These are phyloP conservation scores for Cuculus canorus DNA, from an alignment of 2,797 vertebrate species.

Conservation along the genomic window DNA sequence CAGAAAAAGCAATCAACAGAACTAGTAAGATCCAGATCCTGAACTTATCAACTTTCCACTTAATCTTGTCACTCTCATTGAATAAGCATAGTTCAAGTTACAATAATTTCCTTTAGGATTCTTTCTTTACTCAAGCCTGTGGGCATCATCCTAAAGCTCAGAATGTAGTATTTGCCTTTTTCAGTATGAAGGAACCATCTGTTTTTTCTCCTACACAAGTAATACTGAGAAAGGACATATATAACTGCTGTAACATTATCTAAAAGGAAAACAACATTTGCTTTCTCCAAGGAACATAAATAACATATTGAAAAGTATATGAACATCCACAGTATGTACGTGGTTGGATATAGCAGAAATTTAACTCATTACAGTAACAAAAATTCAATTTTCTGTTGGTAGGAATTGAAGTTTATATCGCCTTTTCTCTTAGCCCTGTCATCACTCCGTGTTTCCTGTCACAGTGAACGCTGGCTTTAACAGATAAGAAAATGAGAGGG, in stretches of 20 bases:
- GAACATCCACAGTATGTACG: constrained; percentile 29
- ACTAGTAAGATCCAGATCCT: background rate
- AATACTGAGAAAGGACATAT: constrained; percentile 61
- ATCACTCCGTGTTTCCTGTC: background rate
- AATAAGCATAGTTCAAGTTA: background rate
- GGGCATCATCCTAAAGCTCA: constrained; percentile 2
- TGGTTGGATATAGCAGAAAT: background rate
- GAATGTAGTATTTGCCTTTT: constrained; percentile 60
- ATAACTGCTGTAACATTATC: constrained; percentile 40
- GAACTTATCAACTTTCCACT: background rate
- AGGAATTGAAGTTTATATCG: background rate
- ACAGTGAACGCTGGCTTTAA: background rate
- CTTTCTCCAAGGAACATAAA: constrained; percentile 53
- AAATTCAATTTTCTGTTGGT: background rate
- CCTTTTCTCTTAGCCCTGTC: background rate
- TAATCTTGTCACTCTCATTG: background rate
- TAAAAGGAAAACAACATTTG: constrained; percentile 64
- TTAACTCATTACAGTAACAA: background rate
- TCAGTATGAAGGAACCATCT: constrained; percentile 52
- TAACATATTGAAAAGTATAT: constrained; percentile 68
- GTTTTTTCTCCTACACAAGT: constrained; percentile 68
- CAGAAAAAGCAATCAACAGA: background rate
- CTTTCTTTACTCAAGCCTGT: background rate
- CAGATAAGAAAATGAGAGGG: background rate
- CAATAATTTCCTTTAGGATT: background rate